Conservation (phyloP, 2,888 invertebrate genomes). For the Sialis fuliginosa region DNA sequence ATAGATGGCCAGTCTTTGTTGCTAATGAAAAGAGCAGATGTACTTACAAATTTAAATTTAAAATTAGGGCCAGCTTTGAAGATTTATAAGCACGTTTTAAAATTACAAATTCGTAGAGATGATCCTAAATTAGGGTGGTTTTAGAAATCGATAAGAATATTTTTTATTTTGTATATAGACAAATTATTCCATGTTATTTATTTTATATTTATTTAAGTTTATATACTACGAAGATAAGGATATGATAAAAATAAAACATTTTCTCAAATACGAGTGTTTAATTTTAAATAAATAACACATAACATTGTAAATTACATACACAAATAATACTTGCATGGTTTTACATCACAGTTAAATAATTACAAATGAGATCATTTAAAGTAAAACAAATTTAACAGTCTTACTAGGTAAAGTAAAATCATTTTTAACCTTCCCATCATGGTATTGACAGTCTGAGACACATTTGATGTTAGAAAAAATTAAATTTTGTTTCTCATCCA, state of each 20-base stretch:
- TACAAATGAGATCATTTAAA: too few species aligned
- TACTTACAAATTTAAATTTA: slow-evolving; percentile 62
- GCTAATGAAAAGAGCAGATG: slow-evolving; percentile 68
- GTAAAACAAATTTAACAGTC: too few species aligned
- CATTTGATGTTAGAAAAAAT: too few species aligned
- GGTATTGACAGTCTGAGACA: too few species aligned
- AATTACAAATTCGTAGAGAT: slow-evolving; percentile 61
- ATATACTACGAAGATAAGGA: not conserved
- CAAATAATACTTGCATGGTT: not conserved
- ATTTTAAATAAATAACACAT: not conserved
- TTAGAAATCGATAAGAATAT: slow-evolving; percentile 19
- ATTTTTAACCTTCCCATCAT: too few species aligned
- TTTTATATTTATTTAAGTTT: too few species aligned
- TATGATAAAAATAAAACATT: not conserved
- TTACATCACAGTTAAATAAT: not conserved
- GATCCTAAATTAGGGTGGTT: slow-evolving; percentile 57
- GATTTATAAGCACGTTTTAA: slow-evolving; percentile 60
- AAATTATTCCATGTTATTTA: not conserved
- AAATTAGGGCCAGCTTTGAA: slow-evolving; percentile 79
- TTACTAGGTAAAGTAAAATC: too few species aligned
- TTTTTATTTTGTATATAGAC: not conserved
- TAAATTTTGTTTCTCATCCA: too few species aligned
- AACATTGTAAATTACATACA: not conserved
- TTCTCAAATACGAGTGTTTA: not conserved
- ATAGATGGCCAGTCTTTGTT: slow-evolving; percentile 81